Evolutionary conservation across 2,888 invertebrate genomes (phyloP).

Genomic region (Drosophila melanosoma): DNA sequence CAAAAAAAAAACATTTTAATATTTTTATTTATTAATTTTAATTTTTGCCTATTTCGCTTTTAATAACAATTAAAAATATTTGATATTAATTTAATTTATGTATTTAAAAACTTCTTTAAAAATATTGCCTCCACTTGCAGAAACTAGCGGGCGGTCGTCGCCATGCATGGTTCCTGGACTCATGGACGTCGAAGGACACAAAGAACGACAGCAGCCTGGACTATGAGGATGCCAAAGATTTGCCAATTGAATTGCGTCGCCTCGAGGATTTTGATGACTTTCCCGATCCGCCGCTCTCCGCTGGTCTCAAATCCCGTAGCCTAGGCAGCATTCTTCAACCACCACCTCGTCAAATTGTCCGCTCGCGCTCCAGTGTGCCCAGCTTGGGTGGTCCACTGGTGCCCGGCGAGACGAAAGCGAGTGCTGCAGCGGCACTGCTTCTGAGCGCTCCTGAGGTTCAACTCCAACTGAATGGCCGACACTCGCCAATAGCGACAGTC

Average conservation of each 20-base stretch:
- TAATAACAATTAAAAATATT: no score
- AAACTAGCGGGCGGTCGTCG: slow-evolving; percentile 91
- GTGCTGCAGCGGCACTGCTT: slow-evolving; percentile 48
- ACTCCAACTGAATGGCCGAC: slow-evolving; percentile 54
- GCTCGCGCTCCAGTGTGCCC: slow-evolving; percentile 91
- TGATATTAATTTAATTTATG: not conserved
- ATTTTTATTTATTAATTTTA: not conserved
- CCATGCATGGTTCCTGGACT: slow-evolving; percentile 92
- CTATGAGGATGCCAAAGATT: slow-evolving; percentile 89
- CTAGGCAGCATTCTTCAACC: slow-evolving; percentile 92
- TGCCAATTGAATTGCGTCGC: slow-evolving; percentile 93
- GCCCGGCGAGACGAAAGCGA: slow-evolving; percentile 58
- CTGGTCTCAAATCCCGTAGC: slow-evolving; percentile 92
- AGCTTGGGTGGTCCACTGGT: slow-evolving; percentile 86
- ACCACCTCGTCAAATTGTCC: slow-evolving; percentile 89
- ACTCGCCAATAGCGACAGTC: slow-evolving; percentile 66
- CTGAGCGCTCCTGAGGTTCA: slow-evolving; percentile 53
- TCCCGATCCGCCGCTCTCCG: slow-evolving; percentile 87
- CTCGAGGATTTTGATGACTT: slow-evolving; percentile 88
- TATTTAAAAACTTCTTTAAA: not conserved
- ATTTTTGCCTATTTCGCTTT: not conserved
- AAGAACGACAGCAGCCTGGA: slow-evolving; percentile 87
- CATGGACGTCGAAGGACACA: slow-evolving; percentile 88
- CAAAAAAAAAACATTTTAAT: not conserved
- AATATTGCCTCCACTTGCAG: slow-evolving; percentile 83